Evolutionary conservation across 2,888 invertebrate genomes (phyloP), one percentile per base, ranked within the genome.

Genomic region (Lamellibrachia satsuma): DNA sequence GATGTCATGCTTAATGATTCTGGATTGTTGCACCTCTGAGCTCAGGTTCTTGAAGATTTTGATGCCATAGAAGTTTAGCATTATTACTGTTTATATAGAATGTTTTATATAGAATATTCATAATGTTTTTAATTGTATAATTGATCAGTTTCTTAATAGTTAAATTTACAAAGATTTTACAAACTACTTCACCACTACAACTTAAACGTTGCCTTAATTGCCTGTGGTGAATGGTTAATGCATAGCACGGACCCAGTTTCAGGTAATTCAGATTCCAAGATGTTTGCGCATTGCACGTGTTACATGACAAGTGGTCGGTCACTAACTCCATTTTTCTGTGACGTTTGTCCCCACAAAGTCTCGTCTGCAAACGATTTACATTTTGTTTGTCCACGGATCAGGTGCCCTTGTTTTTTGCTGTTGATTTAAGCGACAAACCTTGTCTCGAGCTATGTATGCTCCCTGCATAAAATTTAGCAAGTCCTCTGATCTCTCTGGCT

Each of bases 381-480:
- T 75, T 15, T 75, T n/a, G n/a, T 75, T 75, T 75, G 22, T 75
- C 75, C n/a, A 22, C 75, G 0, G 15, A n/a, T 75, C 75, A 75
- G 75, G n/a, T 22, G 75, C 22, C 75, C 3, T 3, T 22, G 75
- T 75, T 75, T 75, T 75, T 75, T 22, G 75, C 75, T 15, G 75
- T 75, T 75, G 75, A 4, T 75, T 75, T 75, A 75, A 75, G 75
- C 0, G 75, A 75, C n/a, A 75, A 75, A 75, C 75, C 75, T 11
- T 75, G 75, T 75, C 75, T 57, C 57, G 15, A 8, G 57, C 15
- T 57, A 75, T 75, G 22, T 75, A n/a, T 15, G 75, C 75, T 75
- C n/a, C 75, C 75, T 75, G 75, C 75, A 75, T 75, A 75, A 75
- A 75, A 75, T 75, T 75, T 75, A 22, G n/a, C 75, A 75, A 22